Evolutionary conservation across 2,888 invertebrate species (phyloP), one percentile per base, ranked within the genome.

Genomic region (Ceriagrion tenellum): DNA sequence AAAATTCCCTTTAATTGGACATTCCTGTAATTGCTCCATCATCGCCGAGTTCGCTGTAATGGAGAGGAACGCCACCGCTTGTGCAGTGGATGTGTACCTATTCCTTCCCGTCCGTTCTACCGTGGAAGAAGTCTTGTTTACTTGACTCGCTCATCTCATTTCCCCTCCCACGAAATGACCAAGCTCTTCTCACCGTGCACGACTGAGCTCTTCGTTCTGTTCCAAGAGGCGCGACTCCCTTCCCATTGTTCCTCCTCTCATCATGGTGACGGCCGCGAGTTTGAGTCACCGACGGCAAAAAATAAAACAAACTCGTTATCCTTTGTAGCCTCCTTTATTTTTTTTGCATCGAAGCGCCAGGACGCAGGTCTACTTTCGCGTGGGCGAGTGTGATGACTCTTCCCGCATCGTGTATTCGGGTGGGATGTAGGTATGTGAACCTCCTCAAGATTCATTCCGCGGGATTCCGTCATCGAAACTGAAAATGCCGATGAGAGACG

Each of bases 401-500:
- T 81, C 81, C 4, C 30, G 81, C 30, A 81, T n/a, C 20, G 69
- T 35, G 0, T 35, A 4, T 81, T 16, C 12, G 30, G 30, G 81
- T 81, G 81, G 81, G 30, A 26, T 1, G 81, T 59, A 47, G 59
- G 59, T 59, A 59, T 20, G 59, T 16, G 56, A 1, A 20, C 59
- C 18, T 81, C 35, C n/a, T 81, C 35, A 10, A 47, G 81, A 81
- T 81, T 12, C 16, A 35, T 81, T 35, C 30, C 81, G 4, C 16
- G 18, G 13, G 81, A 35, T 81, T 81, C 81, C 81, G 81, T 81
- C 81, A 81, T 81, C 81, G 81, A 81, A 81, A n/a, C 69, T n/a
- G n/a, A n/a, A 81, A 12, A 16, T 16, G 81, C 35, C 3, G 81
- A 16, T n/a, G 81, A 47, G 47, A 47, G 47, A 47, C 47, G 47